Conservation (phyloP, 2,113 vertebrate species). For the Mustela nigripes region DNA sequence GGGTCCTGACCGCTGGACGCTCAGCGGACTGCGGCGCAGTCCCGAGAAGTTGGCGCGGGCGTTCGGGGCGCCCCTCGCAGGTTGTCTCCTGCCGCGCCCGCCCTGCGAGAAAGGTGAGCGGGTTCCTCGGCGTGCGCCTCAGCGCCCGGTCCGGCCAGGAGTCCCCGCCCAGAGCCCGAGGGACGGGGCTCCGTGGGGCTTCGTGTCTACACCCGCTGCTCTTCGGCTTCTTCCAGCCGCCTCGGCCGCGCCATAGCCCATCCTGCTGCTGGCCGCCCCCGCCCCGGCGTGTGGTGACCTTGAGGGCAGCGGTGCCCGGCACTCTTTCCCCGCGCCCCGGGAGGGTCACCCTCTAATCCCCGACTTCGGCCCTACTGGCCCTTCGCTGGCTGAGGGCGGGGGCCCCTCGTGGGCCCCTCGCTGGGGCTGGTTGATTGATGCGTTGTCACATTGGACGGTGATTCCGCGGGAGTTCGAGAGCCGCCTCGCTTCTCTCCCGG, state of each 20-base stretch:
- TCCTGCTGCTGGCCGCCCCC: slow-evolving; percentile 48
- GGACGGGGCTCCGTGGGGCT: background rate
- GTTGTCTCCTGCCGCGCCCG: background rate
- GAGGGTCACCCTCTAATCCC: slow-evolving; percentile 59
- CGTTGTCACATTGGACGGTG: slow-evolving; percentile 59
- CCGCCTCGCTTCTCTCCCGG: background rate
- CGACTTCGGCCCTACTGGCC: background rate
- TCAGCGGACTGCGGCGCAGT: background rate
- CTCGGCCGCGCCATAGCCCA: slow-evolving; percentile 65
- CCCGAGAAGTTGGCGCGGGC: slow-evolving; percentile 62
- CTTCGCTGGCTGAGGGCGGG: background rate
- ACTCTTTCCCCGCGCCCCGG: background rate
- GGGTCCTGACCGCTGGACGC: slow-evolving; percentile 18
- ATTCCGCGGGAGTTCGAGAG: slow-evolving; percentile 65
- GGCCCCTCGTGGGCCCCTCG: background rate
- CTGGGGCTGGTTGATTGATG: background rate
- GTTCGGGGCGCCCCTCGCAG: background rate
- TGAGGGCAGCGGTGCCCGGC: slow-evolving; percentile 83
- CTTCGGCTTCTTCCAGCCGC: background rate
- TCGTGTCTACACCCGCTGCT: background rate
- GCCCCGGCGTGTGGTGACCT: slow-evolving; percentile 83
- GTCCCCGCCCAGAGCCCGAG: background rate
- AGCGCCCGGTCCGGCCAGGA: background rate
- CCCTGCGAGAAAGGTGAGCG: slow-evolving; percentile 73
- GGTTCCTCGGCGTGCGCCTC: background rate